Percentiles rank a stretch among this genome's conserved stretches.
Evolutionary conservation across 1,140 invertebrate species (phyloP).

Genomic region (Aplysia californica): DNA sequence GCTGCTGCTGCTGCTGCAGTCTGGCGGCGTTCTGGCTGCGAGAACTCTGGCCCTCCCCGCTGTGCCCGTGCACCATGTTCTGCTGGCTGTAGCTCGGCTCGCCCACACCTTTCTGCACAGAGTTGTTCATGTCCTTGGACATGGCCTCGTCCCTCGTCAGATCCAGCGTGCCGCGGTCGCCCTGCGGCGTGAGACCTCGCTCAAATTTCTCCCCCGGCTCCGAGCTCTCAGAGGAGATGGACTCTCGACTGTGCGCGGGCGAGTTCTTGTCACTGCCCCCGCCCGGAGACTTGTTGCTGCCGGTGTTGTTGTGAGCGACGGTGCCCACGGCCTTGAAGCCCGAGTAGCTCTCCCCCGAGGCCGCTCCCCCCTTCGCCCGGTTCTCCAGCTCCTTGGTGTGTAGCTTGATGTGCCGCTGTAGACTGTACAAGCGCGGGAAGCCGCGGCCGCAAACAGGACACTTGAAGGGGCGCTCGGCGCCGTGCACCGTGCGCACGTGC

Average conservation of each 20-base stretch:
- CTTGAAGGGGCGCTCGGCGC: conserved; percentile 16
- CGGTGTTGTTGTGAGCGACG: neutral
- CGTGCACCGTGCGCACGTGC: conserved; percentile 24
- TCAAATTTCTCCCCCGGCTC: neutral
- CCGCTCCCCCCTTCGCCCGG: neutral
- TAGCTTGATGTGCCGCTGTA: conserved; percentile 15
- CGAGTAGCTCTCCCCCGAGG: neutral
- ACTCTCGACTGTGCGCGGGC: neutral
- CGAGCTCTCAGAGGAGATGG: neutral
- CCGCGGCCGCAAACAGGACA: conserved; percentile 18
- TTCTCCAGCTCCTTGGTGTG: conserved; percentile 12
- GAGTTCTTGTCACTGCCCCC: neutral
- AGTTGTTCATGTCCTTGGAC: neutral
- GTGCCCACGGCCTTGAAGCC: neutral
- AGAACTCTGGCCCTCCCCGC: neutral
- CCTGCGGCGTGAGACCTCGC: neutral
- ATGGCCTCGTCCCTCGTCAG: neutral
- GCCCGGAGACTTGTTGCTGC: neutral
- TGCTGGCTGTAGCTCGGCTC: neutral
- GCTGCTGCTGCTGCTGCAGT: neutral
- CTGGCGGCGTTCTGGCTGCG: neutral
- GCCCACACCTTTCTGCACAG: neutral
- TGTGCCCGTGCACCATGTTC: neutral
- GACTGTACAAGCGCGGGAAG: conserved; percentile 24
- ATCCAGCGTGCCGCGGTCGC: neutral